A percentile compares a stretch with the other conserved stretches of the same genome.
These are phyloP conservation scores for Rachycentron canadum DNA, from an alignment of 2,797 vertebrate species.

Conservation along the genomic window DNA sequence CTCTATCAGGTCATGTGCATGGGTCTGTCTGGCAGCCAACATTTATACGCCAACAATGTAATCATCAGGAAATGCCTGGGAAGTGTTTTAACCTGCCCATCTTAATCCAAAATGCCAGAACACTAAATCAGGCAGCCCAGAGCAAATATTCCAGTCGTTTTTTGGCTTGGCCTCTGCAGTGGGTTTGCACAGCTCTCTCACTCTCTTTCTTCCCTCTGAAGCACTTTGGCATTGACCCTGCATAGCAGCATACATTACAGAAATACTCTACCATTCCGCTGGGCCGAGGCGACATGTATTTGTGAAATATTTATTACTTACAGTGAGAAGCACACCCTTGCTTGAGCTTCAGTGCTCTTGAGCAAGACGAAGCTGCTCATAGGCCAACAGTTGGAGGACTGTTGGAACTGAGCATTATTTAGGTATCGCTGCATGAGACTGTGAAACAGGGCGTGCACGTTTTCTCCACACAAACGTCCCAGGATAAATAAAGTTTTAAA, in stretches of 20 bases:
- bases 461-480: constrained; percentile 44
- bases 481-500: constrained; percentile 57
- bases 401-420: constrained; percentile 37
- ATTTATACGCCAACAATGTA: constrained; percentile 49
- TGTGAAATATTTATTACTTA: constrained; percentile 66
- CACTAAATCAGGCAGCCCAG: constrained; percentile 71
- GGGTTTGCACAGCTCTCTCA: constrained; percentile 65
- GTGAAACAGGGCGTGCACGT: constrained; percentile 44
- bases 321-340: constrained; percentile 34
- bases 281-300: constrained; percentile 42
- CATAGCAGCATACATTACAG: constrained; percentile 67
- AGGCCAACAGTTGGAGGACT: constrained; percentile 10
- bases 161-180: constrained; percentile 56
- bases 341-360: constrained; percentile 40
- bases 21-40: constrained; percentile 57
- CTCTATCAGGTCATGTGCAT: constrained; percentile 39
- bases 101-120: constrained; percentile 76
- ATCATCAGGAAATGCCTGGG: constrained; percentile 76
- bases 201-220: constrained; percentile 61
- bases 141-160: constrained; percentile 71
- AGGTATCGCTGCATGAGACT: constrained; percentile 44
- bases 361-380: constrained; percentile 37
- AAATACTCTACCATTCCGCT: constrained; percentile 46
- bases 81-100: constrained; percentile 80
- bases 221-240: constrained; percentile 67